Base-by-base conservation (phyloP, 2,888 invertebrate species). In the Ornithoptera alexandrae region DNA sequence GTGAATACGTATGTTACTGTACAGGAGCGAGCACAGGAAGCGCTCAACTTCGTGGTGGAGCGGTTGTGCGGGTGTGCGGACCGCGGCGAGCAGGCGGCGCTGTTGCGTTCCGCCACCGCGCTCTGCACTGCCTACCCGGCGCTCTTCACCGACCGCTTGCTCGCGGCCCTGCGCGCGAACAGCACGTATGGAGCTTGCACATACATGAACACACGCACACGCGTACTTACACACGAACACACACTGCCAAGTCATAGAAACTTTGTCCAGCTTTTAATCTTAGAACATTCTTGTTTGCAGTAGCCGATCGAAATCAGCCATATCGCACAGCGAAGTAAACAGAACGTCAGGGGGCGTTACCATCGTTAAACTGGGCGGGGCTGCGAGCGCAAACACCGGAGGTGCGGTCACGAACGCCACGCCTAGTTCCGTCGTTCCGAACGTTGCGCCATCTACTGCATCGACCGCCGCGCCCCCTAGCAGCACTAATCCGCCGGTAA, bases 81-180 rank as follows among this genome's bases (percentile, higher is more conserved):
- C 84, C 93, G 95, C 76, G 94, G 94, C 56, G 94, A 95, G 71
- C 96, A 97, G 82, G 95, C 96, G 57, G 94, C 95, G 42, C 89
- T 97, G 74, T 88, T 97, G 79, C 94, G 96, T 72, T 97, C 97
- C 84, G 96, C 97, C 61, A 96, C 97, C 7, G 93, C 95, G 30
- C 93, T 98, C 36, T 97, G 97, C 83, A 95, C 96, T 80, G 95
- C 95, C 65, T 96, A 96, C 90, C 97, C 97, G 12, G 94, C 95
- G 65, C 93, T 97, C 63, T 96, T 97, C 84, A 96, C 96, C 3
- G 97, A 96, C 82, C 95, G 95, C 79, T 95, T 97, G 81, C 93
- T 97, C 71, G 94, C 94, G 30, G 96, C 96, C 75, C 95, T 97
- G 70, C 87, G 95, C 39, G 95, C 95, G 75, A 94, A 95, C 78